Conservation (phyloP, 2,113 vertebrate species). For the Varanus salvator region DNA sequence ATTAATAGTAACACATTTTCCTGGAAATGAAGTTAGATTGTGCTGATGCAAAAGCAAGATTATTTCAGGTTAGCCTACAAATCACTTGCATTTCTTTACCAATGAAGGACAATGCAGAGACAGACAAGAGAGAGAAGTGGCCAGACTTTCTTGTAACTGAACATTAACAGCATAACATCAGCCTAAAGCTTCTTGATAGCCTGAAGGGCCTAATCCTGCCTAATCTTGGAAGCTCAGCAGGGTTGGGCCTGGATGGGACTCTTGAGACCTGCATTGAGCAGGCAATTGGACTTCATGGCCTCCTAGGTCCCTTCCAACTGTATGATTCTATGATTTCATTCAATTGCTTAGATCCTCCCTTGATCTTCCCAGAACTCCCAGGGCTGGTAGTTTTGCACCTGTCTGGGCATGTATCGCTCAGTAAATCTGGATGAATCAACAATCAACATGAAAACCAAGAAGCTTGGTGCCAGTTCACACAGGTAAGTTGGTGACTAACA, state of each 20-base stretch:
- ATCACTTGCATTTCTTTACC: neutral
- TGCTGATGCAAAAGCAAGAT: too few species aligned
- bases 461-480: neutral
- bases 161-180: neutral
- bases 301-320: too few species aligned
- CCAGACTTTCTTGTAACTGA: neutral
- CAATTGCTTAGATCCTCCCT: neutral
- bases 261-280: too few species aligned
- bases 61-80: neutral
- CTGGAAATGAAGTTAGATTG: neutral
- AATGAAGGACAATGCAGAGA: neutral
- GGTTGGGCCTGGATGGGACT: too few species aligned
- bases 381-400: neutral
- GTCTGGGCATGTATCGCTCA: neutral
- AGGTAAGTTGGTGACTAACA: neutral
- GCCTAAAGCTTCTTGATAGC: too few species aligned
- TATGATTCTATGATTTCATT: neutral
- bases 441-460: neutral
- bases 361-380: neutral
- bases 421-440: neutral
- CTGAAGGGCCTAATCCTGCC: too few species aligned
- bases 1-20: too few species aligned
- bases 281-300: too few species aligned
- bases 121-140: neutral
- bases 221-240: too few species aligned